These are phyloP conservation scores for Sapayoa aenigma DNA, from an alignment of 2,113 vertebrate species.

Conservation along the genomic window DNA sequence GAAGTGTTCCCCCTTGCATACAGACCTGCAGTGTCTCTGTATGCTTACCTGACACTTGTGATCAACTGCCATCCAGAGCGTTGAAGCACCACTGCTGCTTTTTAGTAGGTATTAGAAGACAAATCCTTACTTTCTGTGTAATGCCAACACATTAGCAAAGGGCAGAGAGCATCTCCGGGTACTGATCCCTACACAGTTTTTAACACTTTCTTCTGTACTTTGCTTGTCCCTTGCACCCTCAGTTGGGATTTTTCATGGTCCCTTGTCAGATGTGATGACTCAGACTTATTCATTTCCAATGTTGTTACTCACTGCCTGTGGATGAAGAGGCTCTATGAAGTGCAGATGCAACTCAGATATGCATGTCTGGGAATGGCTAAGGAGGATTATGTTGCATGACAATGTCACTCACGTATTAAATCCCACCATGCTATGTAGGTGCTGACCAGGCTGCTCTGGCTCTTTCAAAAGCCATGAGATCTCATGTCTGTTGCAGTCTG, in stretches of 20 bases:
- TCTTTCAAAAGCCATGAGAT: not conserved
- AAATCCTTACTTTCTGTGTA: not conserved
- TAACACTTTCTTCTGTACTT: not conserved
- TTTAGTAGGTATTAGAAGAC: not conserved
- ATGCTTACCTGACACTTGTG: too few relatives aligned
- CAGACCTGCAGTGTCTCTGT: fast-evolving
- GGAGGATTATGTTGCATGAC: not conserved
- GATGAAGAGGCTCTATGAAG: not conserved
- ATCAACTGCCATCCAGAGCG: not conserved
- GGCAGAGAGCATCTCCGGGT: too few relatives aligned
- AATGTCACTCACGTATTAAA: not conserved
- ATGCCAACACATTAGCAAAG: not conserved
- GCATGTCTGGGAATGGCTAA: not conserved
- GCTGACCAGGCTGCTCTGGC: not conserved
- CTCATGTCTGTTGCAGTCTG: not conserved
- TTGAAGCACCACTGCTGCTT: not conserved
- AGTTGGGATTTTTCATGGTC: not conserved
- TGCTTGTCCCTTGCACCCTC: not conserved
- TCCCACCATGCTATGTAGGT: not conserved
- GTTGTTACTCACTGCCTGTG: not conserved
- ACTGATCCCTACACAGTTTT: fast-evolving
- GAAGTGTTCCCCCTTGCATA: not conserved
- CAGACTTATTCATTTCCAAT: not conserved
- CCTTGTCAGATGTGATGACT: not conserved
- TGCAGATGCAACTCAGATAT: not conserved